A percentile compares a stretch with the other conserved stretches of the same genome.
Evolutionary conservation across 2,888 invertebrate genomes (phyloP).

Genomic region (Podotricha telesiphe): DNA sequence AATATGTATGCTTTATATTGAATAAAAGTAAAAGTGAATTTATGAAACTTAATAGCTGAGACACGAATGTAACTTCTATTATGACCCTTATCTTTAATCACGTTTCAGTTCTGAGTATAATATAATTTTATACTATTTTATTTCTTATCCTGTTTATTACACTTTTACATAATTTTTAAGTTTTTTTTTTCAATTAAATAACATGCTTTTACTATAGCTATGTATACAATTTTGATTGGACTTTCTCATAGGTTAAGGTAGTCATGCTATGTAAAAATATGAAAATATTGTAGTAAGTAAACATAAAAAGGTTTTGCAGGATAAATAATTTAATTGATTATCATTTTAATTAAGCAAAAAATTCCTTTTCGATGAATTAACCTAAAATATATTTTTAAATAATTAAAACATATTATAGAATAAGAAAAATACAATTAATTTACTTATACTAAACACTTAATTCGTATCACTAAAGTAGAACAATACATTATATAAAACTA

Average conservation of each 20-base stretch:
- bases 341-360: not conserved
- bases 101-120: slow-evolving; percentile 5
- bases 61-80: slow-evolving; percentile 31
- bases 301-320: not conserved
- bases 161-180: not conserved
- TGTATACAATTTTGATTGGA: too few species aligned
- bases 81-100: slow-evolving; percentile 21
- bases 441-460: too few species aligned
- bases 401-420: too few species aligned
- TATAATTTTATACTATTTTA: not conserved
- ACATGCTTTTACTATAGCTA: not conserved
- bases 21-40: slow-evolving; percentile 80
- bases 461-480: too few species aligned
- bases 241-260: too few species aligned
- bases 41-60: slow-evolving; percentile 57
- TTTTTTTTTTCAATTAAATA: not conserved
- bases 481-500: slow-evolving; percentile 31
- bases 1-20: slow-evolving; percentile 70
- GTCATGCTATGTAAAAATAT: too few species aligned
- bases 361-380: too few species aligned
- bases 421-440: too few species aligned
- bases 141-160: not conserved
- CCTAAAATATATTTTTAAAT: too few species aligned
- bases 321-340: too few species aligned
- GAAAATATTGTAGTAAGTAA: not conserved